Conservation (phyloP, 2,888 invertebrate species). For the Agapostemon virescens region DNA sequence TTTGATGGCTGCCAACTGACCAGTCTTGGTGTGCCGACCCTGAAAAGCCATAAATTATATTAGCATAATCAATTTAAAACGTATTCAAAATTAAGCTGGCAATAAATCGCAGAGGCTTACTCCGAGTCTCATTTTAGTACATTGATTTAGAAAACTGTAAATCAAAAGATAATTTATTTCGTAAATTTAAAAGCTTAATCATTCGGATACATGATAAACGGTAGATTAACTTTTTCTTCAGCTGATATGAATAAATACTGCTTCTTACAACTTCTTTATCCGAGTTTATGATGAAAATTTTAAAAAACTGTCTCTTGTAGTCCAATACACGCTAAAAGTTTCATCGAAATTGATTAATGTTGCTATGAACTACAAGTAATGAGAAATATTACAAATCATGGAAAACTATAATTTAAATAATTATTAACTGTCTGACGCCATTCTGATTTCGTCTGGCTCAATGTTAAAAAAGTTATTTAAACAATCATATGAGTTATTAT, state of each 20-base stretch:
- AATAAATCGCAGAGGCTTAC: neutral
- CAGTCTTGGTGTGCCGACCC: constrained; percentile 99
- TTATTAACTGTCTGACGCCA: too few species aligned
- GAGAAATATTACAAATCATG: too few species aligned
- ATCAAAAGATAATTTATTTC: neutral
- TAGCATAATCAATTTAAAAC: constrained; percentile 26
- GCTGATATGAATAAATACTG: too few species aligned
- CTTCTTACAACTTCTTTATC: neutral
- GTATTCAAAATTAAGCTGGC: neutral
- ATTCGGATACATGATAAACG: neutral
- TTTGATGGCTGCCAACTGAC: constrained; percentile 99
- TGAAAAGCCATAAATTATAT: constrained; percentile 79
- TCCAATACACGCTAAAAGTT: neutral
- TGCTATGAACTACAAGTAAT: too few species aligned
- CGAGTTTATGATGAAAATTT: neutral
- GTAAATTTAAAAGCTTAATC: neutral
- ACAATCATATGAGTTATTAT: too few species aligned
- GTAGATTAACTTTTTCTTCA: too few species aligned
- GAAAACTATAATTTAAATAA: too few species aligned
- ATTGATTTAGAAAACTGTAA: neutral
- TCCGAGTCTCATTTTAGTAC: neutral
- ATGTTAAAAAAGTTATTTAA: too few species aligned
- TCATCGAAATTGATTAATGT: too few species aligned
- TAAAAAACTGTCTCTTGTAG: neutral
- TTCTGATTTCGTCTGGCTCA: too few species aligned